Evolutionary conservation across 2,797 vertebrate species (phyloP).

Genomic region (Xenopus petersii): DNA sequence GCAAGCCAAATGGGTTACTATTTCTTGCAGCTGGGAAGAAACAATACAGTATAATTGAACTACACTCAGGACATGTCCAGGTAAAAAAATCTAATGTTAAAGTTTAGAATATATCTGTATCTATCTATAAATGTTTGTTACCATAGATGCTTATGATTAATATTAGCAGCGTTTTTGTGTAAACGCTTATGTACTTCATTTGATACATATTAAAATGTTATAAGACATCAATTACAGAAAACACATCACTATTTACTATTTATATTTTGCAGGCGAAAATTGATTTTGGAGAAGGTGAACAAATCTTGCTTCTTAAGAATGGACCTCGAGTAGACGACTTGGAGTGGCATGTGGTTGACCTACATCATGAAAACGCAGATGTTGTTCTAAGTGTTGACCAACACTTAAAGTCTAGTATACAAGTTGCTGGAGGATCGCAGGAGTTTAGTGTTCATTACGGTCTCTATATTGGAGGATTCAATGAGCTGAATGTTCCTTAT

Average conservation of each 20-base stretch:
- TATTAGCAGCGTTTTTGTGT: no score
- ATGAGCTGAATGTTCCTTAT: conserved; percentile 71
- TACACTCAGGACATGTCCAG: conserved; percentile 75
- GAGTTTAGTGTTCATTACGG: conserved; percentile 71
- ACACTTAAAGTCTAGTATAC: conserved; percentile 64
- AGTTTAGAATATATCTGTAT: not conserved
- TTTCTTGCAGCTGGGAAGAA: conserved; percentile 81
- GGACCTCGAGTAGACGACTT: conserved; percentile 77
- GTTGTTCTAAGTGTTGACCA: conserved; percentile 77
- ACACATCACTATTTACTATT: conserved; percentile 47
- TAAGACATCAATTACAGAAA: no score
- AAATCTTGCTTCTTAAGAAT: conserved; percentile 69
- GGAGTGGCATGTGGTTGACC: conserved; percentile 80
- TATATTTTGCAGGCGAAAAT: conserved; percentile 70
- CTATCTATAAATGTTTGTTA: no score
- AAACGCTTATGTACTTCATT: no score
- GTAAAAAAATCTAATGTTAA: conserved; percentile 54
- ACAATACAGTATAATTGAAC: conserved; percentile 77
- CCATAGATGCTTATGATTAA: no score
- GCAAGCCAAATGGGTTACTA: conserved; percentile 77
- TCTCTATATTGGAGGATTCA: conserved; percentile 76
- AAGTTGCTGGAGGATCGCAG: conserved; percentile 59
- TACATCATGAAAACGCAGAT: conserved; percentile 62
- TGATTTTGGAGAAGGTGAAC: conserved; percentile 74
- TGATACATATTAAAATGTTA: no score